phyloP scores from a whole-genome alignment of 2,113 vertebrate genomes.

The Zonotrichia leucophrys region DNA sequence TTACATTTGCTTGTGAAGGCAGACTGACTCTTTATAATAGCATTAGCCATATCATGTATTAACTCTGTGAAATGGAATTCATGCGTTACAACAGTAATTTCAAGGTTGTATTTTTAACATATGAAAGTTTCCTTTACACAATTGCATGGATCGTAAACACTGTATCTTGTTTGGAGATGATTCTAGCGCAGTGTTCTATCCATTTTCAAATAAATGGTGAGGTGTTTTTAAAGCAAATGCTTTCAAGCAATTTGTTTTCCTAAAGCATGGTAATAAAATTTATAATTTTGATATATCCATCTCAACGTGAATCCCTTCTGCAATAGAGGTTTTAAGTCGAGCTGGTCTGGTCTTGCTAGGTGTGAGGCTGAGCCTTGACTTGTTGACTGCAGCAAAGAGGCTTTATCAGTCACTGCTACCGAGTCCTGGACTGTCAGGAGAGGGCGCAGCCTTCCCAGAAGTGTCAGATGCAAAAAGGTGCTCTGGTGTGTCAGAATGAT shows the following conservation, averaged over 20 bases:
- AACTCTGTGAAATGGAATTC: not conserved
- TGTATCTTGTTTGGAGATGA: not conserved
- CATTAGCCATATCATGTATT: not conserved
- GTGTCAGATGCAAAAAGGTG: not conserved
- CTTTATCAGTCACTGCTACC: not conserved
- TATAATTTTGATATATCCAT: not conserved
- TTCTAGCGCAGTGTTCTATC: not conserved
- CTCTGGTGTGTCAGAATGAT: too few species aligned
- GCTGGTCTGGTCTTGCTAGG: not conserved
- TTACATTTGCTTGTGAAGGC: constrained; percentile 19
- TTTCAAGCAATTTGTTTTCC: not conserved
- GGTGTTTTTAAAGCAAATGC: not conserved
- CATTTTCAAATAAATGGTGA: not conserved
- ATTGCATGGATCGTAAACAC: not conserved
- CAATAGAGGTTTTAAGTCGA: not conserved
- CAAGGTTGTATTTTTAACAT: not conserved
- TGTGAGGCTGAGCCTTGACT: not conserved
- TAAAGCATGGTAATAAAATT: not conserved
- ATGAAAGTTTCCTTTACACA: not conserved
- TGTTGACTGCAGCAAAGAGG: not conserved
- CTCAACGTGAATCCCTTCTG: not conserved
- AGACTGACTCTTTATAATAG: constrained; percentile 13
- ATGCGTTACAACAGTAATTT: not conserved
- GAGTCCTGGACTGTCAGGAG: constrained; percentile 2
- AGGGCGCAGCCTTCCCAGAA: constrained; percentile 31